Base-by-base conservation (phyloP, 2,113 vertebrate species). In the Eulemur macaco region DNA sequence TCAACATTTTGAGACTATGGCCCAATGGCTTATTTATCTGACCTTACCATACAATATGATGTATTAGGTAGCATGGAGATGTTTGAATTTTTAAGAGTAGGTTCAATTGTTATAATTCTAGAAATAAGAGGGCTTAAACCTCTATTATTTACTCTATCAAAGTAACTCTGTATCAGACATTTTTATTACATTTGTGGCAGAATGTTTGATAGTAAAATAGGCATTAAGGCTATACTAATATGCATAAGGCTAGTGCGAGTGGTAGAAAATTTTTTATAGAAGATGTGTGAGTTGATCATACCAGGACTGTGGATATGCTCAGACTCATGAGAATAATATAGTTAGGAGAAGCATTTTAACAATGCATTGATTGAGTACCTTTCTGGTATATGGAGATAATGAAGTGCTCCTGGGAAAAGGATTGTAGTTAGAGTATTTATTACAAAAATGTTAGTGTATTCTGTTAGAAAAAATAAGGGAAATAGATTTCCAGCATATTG, bases 261-360 rank as follows among this genome's bases (percentile, higher is more conserved):
- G 97, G 97, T 0, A 98, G 52, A 1, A 97, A 95, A 3, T 60
- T 97, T 86, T 97, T 98, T 95, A 54, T 54, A 54, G 52, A 54
- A 54, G 52, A 54, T 54, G 13, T 54, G 15, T 54, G 17, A 54
- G 52, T 54, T 54, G 52, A 54, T 54, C 52, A 54, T 54, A 15
- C 15, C 52, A 54, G 52, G 4, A 54, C 96, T 95, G 0, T 97
- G n/a, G 0, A 97, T 63, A 2, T 97, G 89, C 69, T 73, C 4
- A 21, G 23, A 73, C 39, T 42, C 42, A 27, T 45, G 25, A 73
- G 11, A 73, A 73, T 73, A 13, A 12, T 5, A 12, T 25, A 6
- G 69, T 73, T 23, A 73, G 39, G 4, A 73, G 52, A 54, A 54
- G 52, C 52, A 18, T 54, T 54, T 54, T 18, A 54, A 54, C 13